Evolutionary conservation across 1,140 invertebrate species (phyloP).

Genomic region (Calephelis nemesis): DNA sequence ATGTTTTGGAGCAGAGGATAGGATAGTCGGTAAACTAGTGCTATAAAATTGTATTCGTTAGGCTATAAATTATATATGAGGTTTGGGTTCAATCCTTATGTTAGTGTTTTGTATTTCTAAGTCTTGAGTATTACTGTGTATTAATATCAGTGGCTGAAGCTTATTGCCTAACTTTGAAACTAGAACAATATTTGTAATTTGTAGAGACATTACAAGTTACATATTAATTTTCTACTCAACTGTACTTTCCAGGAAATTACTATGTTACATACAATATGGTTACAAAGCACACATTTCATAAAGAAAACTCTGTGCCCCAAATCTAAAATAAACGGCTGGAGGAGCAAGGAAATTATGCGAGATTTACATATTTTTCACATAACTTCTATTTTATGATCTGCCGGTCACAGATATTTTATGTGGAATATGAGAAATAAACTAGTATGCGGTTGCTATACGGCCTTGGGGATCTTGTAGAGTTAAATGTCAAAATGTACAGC

Average conservation of each 20-base stretch:
- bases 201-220: no score
- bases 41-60: no score
- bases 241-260: conserved; percentile 1
- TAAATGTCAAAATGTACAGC: conserved; percentile 13
- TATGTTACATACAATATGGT: conserved; percentile 5
- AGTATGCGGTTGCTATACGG: conserved; percentile 10
- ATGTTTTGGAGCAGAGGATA: no score
- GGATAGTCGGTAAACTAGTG: no score
- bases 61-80: no score
- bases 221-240: neutral
- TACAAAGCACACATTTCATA: conserved; percentile 14
- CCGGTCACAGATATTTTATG: conserved; percentile 22
- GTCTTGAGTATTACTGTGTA: no score
- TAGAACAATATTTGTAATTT: no score
- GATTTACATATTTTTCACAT: conserved; percentile 25
- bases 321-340: conserved; percentile 22
- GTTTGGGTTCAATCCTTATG: no score
- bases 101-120: no score
- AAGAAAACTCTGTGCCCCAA: conserved; percentile 16
- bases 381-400: conserved; percentile 22
- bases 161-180: no score
- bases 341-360: conserved; percentile 13
- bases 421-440: conserved; percentile 19
- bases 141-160: no score
- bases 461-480: conserved; percentile 12